phyloP scores from a whole-genome alignment of 2,888 invertebrate genomes.

The Drosophila diplacantha region DNA sequence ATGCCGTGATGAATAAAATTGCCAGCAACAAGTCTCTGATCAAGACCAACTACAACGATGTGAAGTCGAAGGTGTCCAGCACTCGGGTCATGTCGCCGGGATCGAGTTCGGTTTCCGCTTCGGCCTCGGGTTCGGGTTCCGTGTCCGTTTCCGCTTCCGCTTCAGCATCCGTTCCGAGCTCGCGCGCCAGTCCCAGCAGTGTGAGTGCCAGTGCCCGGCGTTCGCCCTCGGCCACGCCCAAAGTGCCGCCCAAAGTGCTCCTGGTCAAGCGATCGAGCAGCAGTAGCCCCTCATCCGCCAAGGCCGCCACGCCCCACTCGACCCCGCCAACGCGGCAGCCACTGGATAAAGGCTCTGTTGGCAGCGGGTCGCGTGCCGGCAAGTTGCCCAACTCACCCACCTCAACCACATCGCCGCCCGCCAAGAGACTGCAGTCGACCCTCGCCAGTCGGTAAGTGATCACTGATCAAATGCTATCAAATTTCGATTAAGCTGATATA shows the following conservation, averaged over 20 bases:
- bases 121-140: constrained; percentile 9
- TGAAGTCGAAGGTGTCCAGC: constrained; percentile 89
- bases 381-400: constrained; percentile 51
- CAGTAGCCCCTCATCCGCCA: constrained; percentile 21
- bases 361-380: constrained; percentile 37
- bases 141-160: constrained; percentile 11
- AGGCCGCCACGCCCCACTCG: constrained; percentile 35
- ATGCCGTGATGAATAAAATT: constrained; percentile 90
- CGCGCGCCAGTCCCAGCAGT: constrained; percentile 51
- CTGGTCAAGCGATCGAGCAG: constrained; percentile 39
- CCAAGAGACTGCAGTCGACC: constrained; percentile 52
- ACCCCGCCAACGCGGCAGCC: constrained; percentile 62
- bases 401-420: constrained; percentile 54
- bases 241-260: constrained; percentile 28
- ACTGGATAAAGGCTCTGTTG: constrained; percentile 70
- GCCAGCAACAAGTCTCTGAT: constrained; percentile 81
- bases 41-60: constrained; percentile 87
- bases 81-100: constrained; percentile 47
- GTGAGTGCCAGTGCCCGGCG: constrained; percentile 42
- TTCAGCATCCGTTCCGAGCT: constrained; percentile 37
- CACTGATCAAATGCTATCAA: not conserved
- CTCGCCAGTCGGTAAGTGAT: constrained; percentile 73
- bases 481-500: not conserved
- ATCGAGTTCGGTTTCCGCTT: constrained; percentile 10
- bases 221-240: constrained; percentile 57